Evolutionary conservation across 2,888 invertebrate species (phyloP).

Genomic region (Blera fallax): DNA sequence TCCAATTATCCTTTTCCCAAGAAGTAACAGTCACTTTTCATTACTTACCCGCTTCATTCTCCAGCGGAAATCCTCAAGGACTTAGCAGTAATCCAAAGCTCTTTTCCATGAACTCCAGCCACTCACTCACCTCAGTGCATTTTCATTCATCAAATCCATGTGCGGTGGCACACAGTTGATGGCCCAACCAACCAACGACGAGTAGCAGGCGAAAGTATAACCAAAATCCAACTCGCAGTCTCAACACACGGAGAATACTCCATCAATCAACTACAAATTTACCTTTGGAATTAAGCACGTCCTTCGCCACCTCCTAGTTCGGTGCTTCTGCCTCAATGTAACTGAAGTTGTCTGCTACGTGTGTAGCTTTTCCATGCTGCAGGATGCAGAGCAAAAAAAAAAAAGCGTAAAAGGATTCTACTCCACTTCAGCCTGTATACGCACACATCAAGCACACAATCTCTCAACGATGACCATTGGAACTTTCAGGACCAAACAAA

Average conservation of each 20-base stretch:
- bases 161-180: conserved; percentile 31
- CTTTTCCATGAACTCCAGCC: conserved; percentile 41
- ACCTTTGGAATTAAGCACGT: conserved; percentile 67
- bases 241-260: conserved; percentile 61
- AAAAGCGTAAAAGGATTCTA: conserved; percentile 37
- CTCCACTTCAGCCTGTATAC: conserved; percentile 17
- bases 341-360: conserved; percentile 56
- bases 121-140: conserved; percentile 39
- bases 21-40: conserved; percentile 58
- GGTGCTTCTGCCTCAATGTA: conserved; percentile 46
- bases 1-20: conserved; percentile 60
- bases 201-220: conserved; percentile 15
- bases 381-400: conserved; percentile 4
- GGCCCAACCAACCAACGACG: conserved; percentile 12
- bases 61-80: conserved; percentile 47
- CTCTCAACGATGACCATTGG: conserved; percentile 64
- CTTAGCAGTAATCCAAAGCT: conserved; percentile 62
- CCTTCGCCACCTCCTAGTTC: conserved; percentile 8
- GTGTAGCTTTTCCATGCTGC: conserved; percentile 35
- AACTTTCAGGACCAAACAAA: conserved; percentile 66
- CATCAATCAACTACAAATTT: conserved; percentile 71
- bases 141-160: conserved; percentile 56
- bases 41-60: conserved; percentile 35
- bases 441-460: conserved; percentile 55
- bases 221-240: conserved; percentile 45